Percentiles rank a stretch among this genome's conserved stretches.
phyloP scores from a whole-genome alignment of 2,113 vertebrate species.

The Caracal caracal region DNA sequence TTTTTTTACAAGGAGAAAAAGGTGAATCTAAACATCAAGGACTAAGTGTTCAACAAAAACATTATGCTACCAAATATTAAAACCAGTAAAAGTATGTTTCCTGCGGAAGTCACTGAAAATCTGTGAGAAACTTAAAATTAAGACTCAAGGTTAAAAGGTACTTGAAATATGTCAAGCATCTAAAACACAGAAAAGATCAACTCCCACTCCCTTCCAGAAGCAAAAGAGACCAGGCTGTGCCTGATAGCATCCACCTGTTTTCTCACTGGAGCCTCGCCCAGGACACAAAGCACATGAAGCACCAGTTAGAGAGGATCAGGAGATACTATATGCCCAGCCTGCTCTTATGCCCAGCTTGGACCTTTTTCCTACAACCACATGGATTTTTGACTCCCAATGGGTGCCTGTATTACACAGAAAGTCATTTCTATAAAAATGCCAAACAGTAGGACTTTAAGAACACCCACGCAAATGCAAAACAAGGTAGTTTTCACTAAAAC shows the following conservation, averaged over 20 bases:
- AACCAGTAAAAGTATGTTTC: not conserved
- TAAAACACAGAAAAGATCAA: not conserved
- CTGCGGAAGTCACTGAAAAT: not conserved
- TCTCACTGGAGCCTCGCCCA: no score
- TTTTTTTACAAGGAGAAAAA: constrained; percentile 44
- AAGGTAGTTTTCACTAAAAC: not conserved
- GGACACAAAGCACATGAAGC: not conserved
- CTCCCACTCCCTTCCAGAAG: not conserved
- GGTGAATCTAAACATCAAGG: constrained; percentile 42
- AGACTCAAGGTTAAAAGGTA: constrained; percentile 13
- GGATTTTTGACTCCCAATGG: not conserved
- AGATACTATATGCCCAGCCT: not conserved
- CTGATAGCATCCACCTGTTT: not conserved
- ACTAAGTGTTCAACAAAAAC: constrained; percentile 55
- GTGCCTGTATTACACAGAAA: not conserved
- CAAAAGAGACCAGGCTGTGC: not conserved
- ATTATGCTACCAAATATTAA: not conserved
- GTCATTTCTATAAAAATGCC: not conserved
- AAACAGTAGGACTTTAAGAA: constrained; percentile 1
- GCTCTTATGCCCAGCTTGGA: not conserved
- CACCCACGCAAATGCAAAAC: not conserved
- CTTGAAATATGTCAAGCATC: not conserved
- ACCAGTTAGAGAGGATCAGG: not conserved
- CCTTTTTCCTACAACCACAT: not conserved
- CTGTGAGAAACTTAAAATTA: constrained; percentile 25